phyloP scores from a whole-genome alignment of 2,888 invertebrate genomes.

The Sycophila texana region DNA sequence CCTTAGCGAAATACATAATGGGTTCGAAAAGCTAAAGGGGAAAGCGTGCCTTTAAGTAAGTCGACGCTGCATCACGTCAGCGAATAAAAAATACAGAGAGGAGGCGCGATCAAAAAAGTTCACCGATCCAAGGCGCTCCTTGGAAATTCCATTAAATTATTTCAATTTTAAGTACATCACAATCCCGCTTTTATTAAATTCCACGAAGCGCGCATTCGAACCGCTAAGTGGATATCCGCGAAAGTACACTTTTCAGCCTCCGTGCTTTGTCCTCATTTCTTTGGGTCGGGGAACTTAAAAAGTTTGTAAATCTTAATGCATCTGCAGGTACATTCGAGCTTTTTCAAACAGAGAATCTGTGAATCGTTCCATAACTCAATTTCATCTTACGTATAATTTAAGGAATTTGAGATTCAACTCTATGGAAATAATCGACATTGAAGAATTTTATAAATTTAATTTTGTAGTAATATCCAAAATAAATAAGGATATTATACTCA shows the following conservation, averaged over 20 bases:
- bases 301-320: constrained; percentile 41
- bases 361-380: background rate
- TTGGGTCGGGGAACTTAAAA: background rate
- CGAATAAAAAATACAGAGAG: background rate
- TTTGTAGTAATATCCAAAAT: too few species aligned
- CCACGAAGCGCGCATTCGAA: background rate
- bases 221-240: constrained; percentile 3
- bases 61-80: background rate
- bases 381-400: constrained; percentile 2
- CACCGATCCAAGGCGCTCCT: background rate
- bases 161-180: constrained; percentile 35
- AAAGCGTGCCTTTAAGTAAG: background rate
- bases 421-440: too few species aligned
- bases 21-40: background rate
- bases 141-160: constrained; percentile 36
- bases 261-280: constrained; percentile 7
- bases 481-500: too few species aligned
- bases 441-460: too few species aligned
- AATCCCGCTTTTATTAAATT: constrained; percentile 37
- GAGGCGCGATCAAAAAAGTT: background rate
- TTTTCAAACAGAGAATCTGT: background rate
- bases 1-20: background rate
- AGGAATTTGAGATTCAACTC: background rate
- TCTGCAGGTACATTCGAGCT: background rate
- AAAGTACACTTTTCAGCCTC: constrained; percentile 5